Base-by-base conservation (phyloP, 2,113 vertebrate genomes). In the Antennarius striatus region DNA sequence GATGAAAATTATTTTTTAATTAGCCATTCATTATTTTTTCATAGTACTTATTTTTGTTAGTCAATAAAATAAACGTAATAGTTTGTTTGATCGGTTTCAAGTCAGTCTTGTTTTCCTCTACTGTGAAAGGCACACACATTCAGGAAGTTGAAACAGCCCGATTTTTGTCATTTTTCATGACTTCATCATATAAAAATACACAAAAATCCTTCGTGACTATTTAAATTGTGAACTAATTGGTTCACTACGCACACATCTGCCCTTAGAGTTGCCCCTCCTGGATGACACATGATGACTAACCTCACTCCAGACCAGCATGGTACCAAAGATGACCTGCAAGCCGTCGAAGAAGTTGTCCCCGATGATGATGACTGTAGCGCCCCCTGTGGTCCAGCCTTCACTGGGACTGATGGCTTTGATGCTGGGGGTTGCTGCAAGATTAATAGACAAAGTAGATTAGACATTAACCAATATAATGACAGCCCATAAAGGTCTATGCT, bases 321-420 rank as follows among this genome's bases (percentile, higher is more conserved):
- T 98, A 89, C 96, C 96, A 80, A 98, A 98, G 91, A 98, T 98
- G 94, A 98, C 96, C 92, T 98, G 96, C 90, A 98, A 93, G 90
- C 96, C 96, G 80, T 98, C 96, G 89, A 98, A 98, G 93, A 98
- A 98, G 93, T 98, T 98, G 93, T 98, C 96, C 89, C 96, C 96
- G 83, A 98, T 98, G 94, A 98, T 96, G 94, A 98, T 98, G 91
- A 98, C 96, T 56, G 96, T 98, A 66, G 96, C 96, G 71, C 96
- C 96, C 91, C 96, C 96, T 70, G 96, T 98, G 84, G 96, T 98
- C 96, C 96, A 98, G 88, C 96, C 96, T 95, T 98, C 96, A 88
- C 96, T 98, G 87, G 96, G 96, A 92, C 96, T 98, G 94, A 98
- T 98, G 91, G 96, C 96, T 95, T 98, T 98, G 93, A 98, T 97